Evolutionary conservation across 2,888 invertebrate species (phyloP).

Genomic region (Coelopa pilipes): DNA sequence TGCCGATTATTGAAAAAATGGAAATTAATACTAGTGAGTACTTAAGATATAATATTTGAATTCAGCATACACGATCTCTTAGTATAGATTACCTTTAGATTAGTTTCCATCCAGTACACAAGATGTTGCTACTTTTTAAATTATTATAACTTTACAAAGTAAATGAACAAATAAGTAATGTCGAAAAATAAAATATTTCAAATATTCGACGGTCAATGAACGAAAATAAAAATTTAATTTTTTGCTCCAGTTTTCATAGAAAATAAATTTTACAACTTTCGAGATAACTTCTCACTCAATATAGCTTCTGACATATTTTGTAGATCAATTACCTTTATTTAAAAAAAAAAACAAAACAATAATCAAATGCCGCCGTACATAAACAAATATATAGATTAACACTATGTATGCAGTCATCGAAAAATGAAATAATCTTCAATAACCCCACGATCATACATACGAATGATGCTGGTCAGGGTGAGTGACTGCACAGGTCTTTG

Average conservation of each 20-base stretch:
- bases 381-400: not conserved
- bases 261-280: conserved; percentile 22
- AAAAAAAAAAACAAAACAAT: not conserved
- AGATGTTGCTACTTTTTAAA: too few relatives aligned
- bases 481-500: conserved; percentile 18
- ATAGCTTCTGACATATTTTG: conserved; percentile 34
- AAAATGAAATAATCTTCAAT: conserved; percentile 21
- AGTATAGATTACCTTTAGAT: too few relatives aligned
- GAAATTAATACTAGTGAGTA: not conserved
- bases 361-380: not conserved
- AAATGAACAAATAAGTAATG: too few relatives aligned
- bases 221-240: conserved; percentile 26
- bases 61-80: too few relatives aligned
- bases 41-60: not conserved
- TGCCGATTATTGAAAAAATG: not conserved
- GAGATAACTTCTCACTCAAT: conserved; percentile 12
- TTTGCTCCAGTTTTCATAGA: conserved; percentile 32
- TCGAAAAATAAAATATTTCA: not conserved
- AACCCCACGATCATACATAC: not conserved
- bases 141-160: too few relatives aligned
- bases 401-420: not conserved
- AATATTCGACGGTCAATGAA: conserved; percentile 38
- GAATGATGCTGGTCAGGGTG: conserved; percentile 9
- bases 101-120: too few relatives aligned
- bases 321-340: conserved; percentile 40